Evolutionary conservation across 2,113 vertebrate genomes (phyloP).

Genomic region (Thunnus thynnus): DNA sequence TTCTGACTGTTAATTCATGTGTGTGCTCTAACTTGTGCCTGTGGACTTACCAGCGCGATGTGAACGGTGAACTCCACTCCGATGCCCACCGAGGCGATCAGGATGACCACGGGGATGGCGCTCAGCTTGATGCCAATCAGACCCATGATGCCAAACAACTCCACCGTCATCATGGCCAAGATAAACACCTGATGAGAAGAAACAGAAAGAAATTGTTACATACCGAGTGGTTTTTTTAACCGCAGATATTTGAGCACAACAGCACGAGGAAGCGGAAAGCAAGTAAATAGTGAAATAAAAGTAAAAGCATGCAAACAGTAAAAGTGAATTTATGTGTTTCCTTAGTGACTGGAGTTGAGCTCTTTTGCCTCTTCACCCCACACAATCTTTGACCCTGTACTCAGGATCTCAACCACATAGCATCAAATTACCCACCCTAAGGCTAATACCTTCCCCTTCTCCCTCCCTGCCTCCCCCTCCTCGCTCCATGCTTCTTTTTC

Average conservation of each 20-base stretch:
- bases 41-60: conserved; percentile 91
- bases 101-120: conserved; percentile 97
- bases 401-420: conserved; percentile 65
- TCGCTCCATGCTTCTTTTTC: conserved; percentile 10
- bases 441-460: conserved; percentile 42
- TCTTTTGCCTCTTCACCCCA: conserved; percentile 52
- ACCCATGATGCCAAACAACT: conserved; percentile 99
- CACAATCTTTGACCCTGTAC: conserved; percentile 65
- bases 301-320: conserved; percentile 8
- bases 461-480: conserved; percentile 20
- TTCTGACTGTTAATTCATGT: conserved; percentile 15
- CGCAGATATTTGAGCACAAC: neutral
- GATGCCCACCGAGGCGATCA: conserved; percentile 97
- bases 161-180: conserved; percentile 96
- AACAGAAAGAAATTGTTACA: conserved; percentile 1
- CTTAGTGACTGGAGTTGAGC: conserved; percentile 26
- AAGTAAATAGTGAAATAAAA: neutral
- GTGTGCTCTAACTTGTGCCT: neutral
- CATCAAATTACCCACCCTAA: conserved; percentile 75
- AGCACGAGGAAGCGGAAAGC: neutral
- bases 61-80: conserved; percentile 99
- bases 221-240: neutral
- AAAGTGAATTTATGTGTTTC: conserved; percentile 9
- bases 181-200: conserved; percentile 89
- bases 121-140: conserved; percentile 98